Evolutionary conservation across 2,888 invertebrate genomes (phyloP).

Genomic region (Adelognathus sp.): DNA sequence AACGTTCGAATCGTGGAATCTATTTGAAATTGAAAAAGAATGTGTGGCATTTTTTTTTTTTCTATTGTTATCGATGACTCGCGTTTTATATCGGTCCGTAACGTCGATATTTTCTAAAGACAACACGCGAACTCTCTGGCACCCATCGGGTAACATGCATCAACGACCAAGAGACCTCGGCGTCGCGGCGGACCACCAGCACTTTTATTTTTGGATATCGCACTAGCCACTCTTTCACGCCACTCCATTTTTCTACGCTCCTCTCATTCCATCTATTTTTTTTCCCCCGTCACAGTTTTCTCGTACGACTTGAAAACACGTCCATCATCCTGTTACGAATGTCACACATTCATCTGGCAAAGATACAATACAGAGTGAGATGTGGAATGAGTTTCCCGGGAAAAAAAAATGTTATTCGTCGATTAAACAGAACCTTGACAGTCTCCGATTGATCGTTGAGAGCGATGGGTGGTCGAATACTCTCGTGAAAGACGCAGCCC

Average conservation of each 20-base stretch:
- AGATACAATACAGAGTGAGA: neutral
- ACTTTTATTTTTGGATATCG: constrained; percentile 56
- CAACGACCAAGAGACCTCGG: constrained; percentile 40
- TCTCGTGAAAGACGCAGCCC: constrained; percentile 86
- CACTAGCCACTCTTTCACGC: constrained; percentile 34
- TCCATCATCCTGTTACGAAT: neutral
- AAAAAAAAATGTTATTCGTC: neutral
- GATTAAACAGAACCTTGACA: constrained; percentile 85
- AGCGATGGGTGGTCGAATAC: constrained; percentile 90
- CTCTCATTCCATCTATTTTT: neutral
- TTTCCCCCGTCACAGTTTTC: constrained; percentile 1
- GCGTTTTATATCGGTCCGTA: neutral
- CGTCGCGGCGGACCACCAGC: constrained; percentile 46
- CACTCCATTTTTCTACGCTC: constrained; percentile 23
- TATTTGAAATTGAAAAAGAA: neutral
- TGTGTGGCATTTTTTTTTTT: neutral
- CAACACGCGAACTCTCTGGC: constrained; percentile 22
- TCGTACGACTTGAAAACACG: neutral
- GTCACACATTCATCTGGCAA: neutral
- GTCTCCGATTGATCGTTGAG: constrained; percentile 89
- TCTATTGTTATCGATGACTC: neutral
- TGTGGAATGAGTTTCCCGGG: neutral
- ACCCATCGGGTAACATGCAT: constrained; percentile 1
- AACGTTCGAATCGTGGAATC: neutral
- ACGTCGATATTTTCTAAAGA: neutral